These are phyloP conservation scores for Lepus oiostolus DNA, from an alignment of 2,797 vertebrate genomes.

Conservation along the genomic window DNA sequence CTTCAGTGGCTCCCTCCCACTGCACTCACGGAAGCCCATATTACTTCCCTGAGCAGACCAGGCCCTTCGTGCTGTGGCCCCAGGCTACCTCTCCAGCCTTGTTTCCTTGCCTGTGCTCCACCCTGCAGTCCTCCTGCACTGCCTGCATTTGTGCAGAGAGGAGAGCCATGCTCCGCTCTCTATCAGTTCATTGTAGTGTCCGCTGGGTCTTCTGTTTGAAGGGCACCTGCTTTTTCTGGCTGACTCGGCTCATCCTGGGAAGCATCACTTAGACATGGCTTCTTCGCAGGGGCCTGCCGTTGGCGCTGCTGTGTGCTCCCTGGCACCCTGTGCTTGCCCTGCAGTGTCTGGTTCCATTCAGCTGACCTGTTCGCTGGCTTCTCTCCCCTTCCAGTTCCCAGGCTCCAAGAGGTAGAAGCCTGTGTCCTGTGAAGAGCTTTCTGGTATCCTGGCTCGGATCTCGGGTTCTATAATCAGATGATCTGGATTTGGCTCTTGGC, in stretches of 20 bases:
- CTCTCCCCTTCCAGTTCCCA: neutral
- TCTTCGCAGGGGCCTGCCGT: neutral
- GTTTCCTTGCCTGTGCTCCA: neutral
- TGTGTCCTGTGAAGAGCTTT: neutral
- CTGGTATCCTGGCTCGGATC: neutral
- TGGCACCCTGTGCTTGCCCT: neutral
- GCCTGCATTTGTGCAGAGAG: neutral
- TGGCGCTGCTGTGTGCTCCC: neutral
- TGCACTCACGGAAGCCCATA: neutral
- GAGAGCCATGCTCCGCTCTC: neutral
- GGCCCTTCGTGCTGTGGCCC: neutral
- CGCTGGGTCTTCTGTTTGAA: neutral
- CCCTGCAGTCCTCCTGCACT: neutral
- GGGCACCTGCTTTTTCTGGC: neutral
- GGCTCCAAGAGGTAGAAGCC: neutral
- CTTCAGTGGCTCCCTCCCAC: neutral
- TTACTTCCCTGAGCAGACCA: neutral
- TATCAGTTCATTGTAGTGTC: neutral
- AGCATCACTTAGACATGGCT: neutral
- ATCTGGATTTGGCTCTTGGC: constrained; percentile 4
- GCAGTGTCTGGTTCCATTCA: neutral
- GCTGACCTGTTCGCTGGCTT: neutral
- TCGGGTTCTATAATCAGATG: neutral
- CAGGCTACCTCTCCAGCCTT: neutral
- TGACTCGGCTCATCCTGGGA: neutral